phyloP scores from a whole-genome alignment of 1,140 invertebrate species.

The Trissolcus basalis region DNA sequence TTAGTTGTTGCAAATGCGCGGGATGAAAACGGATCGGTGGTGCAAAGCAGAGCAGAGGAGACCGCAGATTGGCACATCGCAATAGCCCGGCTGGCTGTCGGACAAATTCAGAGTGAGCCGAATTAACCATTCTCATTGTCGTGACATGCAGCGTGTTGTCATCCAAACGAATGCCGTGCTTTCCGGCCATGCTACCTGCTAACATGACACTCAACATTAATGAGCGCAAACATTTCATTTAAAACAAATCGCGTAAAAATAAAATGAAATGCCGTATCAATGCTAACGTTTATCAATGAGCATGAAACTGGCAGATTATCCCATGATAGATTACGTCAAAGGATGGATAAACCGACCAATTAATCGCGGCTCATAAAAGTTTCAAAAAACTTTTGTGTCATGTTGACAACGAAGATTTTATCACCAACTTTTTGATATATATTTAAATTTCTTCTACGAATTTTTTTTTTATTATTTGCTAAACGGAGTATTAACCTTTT shows the following conservation, averaged over 20 bases:
- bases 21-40: conserved; percentile 18
- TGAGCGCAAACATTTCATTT: conserved; percentile 37
- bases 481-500: too few species aligned
- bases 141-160: conserved; percentile 53
- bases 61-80: conserved; percentile 46
- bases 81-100: conserved; percentile 46
- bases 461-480: too few species aligned
- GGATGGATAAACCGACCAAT: too few species aligned
- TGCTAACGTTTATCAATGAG: too few species aligned
- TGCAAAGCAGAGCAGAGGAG: conserved; percentile 22
- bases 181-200: conserved; percentile 30
- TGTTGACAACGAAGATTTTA: too few species aligned
- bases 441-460: too few species aligned
- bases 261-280: conserved; percentile 14
- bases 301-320: too few species aligned
- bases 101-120: conserved; percentile 48
- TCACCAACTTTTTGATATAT: too few species aligned
- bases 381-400: too few species aligned
- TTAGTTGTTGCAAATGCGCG: not conserved
- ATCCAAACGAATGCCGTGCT: conserved; percentile 34
- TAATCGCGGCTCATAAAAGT: too few species aligned
- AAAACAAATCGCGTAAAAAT: conserved; percentile 36
- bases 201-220: conserved; percentile 59
- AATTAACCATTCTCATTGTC: conserved; percentile 57
- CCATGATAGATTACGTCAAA: too few species aligned